These are phyloP conservation scores for Diplosoma virens DNA, from an alignment of 23 tunicate species.

Conservation along the genomic window DNA sequence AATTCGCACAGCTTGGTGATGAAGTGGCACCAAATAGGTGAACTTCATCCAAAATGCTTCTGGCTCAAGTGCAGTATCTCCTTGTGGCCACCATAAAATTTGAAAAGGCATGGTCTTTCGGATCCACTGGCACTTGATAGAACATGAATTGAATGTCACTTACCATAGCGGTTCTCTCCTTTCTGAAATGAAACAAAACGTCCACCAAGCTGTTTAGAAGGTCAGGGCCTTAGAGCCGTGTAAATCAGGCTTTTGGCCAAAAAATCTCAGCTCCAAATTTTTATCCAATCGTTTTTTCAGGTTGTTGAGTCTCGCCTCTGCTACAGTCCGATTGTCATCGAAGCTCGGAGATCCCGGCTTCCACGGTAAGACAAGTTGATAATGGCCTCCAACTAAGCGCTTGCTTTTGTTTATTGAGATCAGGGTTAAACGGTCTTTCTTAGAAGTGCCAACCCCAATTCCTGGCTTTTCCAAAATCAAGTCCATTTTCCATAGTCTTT, in stretches of 20 bases:
- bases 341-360: neutral
- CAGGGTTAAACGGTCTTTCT: neutral
- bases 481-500: neutral
- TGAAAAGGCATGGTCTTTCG: neutral
- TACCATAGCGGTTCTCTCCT: neutral
- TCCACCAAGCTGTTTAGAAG: neutral
- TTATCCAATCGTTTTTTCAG: neutral
- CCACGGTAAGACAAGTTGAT: neutral
- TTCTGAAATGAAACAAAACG: neutral
- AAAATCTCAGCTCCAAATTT: neutral
- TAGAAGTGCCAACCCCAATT: neutral
- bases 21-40: neutral
- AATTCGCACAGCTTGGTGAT: neutral
- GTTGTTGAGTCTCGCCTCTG: neutral
- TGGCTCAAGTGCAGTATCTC: neutral
- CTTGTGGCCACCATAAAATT: constrained; percentile 9
- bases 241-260: too few species aligned
- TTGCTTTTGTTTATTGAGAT: neutral
- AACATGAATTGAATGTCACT: neutral
- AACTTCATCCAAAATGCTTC: too few species aligned
- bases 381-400: neutral
- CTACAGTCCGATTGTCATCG: neutral
- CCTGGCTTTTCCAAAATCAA: neutral
- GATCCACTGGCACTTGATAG: constrained; percentile 1
- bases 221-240: neutral